phyloP scores from a whole-genome alignment of 2,113 vertebrate species.

The Otus sunia region DNA sequence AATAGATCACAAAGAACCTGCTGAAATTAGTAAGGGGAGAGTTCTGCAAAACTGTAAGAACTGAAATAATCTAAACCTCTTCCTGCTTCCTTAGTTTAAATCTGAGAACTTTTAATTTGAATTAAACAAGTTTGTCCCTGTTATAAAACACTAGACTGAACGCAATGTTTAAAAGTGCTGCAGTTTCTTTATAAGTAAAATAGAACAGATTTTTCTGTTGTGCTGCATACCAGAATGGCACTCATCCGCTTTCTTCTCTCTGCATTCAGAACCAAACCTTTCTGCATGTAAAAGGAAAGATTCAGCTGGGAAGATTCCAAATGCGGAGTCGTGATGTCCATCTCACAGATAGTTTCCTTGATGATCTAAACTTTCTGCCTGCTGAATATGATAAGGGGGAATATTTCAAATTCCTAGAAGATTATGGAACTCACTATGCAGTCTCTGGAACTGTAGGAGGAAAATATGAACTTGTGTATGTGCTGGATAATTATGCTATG shows the following conservation, averaged over 20 bases:
- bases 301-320: conserved; percentile 85
- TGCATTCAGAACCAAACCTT: conserved; percentile 65
- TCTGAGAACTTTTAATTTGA: background rate
- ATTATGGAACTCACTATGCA: conserved; percentile 90
- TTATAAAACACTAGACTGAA: background rate
- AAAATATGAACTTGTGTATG: conserved; percentile 86
- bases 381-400: conserved; percentile 83
- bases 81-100: background rate
- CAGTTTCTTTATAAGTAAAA: background rate
- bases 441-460: conserved; percentile 84
- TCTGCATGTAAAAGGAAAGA: conserved; percentile 79
- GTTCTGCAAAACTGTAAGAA: background rate
- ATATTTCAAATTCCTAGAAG: conserved; percentile 90
- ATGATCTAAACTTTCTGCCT: conserved; percentile 80
- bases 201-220: background rate
- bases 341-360: conserved; percentile 77
- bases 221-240: conserved; percentile 34
- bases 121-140: background rate
- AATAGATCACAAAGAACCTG: background rate
- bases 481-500: conserved; percentile 80
- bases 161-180: background rate
- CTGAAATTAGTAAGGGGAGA: background rate
- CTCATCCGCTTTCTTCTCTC: background rate
- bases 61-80: background rate
- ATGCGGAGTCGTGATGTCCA: conserved; percentile 74